Percentiles rank a stretch among this genome's conserved stretches.
phyloP scores from a whole-genome alignment of 2,888 invertebrate genomes.

The Phengaris alcon region DNA sequence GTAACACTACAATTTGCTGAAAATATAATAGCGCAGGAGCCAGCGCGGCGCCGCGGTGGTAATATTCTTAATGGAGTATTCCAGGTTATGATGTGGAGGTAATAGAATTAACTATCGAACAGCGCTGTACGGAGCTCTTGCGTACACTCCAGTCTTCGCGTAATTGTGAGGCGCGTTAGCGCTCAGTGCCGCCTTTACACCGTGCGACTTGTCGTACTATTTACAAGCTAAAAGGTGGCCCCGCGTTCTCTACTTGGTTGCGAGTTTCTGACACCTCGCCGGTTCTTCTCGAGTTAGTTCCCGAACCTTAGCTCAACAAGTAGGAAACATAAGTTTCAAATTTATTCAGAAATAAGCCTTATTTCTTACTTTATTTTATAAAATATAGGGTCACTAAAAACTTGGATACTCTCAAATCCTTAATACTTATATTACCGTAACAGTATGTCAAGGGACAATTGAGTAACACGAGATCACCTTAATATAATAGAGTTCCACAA shows the following conservation, averaged over 20 bases:
- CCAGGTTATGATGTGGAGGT: slow-evolving; percentile 20
- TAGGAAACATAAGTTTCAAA: too few relatives aligned
- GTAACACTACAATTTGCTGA: slow-evolving; percentile 7
- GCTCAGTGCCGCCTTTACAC: neutral
- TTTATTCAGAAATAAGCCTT: too few relatives aligned
- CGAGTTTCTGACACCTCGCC: too few relatives aligned
- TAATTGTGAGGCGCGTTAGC: slow-evolving; percentile 17
- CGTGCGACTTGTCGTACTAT: neutral
- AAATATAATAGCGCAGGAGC: neutral
- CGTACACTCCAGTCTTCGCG: slow-evolving; percentile 22
- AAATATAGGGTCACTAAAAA: too few relatives aligned
- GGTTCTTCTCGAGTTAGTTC: too few relatives aligned
- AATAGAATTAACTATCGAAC: slow-evolving; percentile 24
- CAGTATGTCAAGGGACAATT: neutral
- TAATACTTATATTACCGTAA: neutral
- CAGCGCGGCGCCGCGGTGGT: neutral
- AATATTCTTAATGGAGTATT: slow-evolving; percentile 18
- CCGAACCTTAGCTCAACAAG: too few relatives aligned
- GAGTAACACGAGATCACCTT: neutral
- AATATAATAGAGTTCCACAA: neutral
- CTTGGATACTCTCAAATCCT: too few relatives aligned
- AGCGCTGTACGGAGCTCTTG: slow-evolving; percentile 22
- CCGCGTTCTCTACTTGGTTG: too few relatives aligned
- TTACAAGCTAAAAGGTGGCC: too few relatives aligned
- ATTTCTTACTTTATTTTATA: too few relatives aligned